Conservation (phyloP, 2,113 vertebrate species). For the Hyperoodon ampullatus region DNA sequence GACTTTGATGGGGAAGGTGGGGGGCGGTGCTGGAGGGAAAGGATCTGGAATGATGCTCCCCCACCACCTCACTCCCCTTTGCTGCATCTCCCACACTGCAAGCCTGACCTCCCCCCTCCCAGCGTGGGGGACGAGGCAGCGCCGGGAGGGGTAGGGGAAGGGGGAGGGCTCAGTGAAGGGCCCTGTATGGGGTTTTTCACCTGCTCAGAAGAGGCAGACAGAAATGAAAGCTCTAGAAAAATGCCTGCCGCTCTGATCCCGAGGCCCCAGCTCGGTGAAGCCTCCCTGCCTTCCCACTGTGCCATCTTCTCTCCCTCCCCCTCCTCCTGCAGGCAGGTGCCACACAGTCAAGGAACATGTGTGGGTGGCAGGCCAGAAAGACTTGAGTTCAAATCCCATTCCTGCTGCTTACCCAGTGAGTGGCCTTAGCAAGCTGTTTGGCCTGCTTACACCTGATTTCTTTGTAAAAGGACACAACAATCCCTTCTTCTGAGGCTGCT, state of each 20-base stretch:
- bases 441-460: slow-evolving; percentile 42
- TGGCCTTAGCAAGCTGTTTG: background rate
- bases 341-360: slow-evolving; percentile 21
- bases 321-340: slow-evolving; percentile 57
- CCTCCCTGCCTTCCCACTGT: slow-evolving; percentile 69
- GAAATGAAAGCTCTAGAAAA: slow-evolving; percentile 79
- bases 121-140: slow-evolving; percentile 54
- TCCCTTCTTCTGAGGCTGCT: slow-evolving; percentile 18
- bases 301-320: slow-evolving; percentile 26
- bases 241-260: slow-evolving; percentile 61
- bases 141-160: background rate
- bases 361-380: slow-evolving; percentile 53
- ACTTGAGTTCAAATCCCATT: slow-evolving; percentile 66
- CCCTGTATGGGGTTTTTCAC: slow-evolving; percentile 81
- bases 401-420: slow-evolving; percentile 31
- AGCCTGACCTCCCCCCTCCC: slow-evolving; percentile 73
- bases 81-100: slow-evolving; percentile 51
- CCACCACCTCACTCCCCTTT: slow-evolving; percentile 58
- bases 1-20: slow-evolving; percentile 74
- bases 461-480: slow-evolving; percentile 14
- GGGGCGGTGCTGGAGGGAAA: slow-evolving; percentile 58
- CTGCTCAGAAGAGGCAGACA: slow-evolving; percentile 76
- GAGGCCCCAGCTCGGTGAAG: slow-evolving; percentile 43
- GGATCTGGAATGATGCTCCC: slow-evolving; percentile 72
- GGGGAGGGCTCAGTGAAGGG: slow-evolving; percentile 65